Evolutionary conservation across 2,888 invertebrate genomes (phyloP).

Genomic region (Ophion ellenae): DNA sequence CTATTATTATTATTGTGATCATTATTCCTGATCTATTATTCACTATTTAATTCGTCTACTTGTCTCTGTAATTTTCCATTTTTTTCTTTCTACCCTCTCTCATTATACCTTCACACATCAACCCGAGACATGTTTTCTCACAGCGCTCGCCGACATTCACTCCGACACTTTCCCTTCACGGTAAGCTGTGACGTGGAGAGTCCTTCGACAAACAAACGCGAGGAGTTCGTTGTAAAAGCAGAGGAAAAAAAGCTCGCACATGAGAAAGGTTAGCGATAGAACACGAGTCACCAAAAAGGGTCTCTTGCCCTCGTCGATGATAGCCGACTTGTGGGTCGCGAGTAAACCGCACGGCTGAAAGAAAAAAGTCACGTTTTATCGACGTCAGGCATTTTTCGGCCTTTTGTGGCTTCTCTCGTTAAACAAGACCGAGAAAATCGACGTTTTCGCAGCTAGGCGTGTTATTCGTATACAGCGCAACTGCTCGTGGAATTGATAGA

Average conservation of each 20-base stretch:
- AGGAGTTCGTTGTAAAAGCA: not conserved
- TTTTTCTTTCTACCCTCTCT: not conserved
- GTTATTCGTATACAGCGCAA: not conserved
- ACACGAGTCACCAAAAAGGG: constrained; percentile 3
- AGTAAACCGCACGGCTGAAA: not conserved
- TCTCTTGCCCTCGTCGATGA: not conserved
- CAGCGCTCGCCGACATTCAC: not conserved
- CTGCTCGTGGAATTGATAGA: constrained; percentile 56
- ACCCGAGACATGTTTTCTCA: not conserved
- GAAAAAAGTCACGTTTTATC: constrained; percentile 46
- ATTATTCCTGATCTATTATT: not conserved
- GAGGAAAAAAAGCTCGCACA: not conserved
- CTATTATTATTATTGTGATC: not conserved
- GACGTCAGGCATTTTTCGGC: constrained; percentile 41
- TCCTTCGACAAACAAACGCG: not conserved
- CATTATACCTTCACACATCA: not conserved
- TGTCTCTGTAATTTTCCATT: too few relatives aligned
- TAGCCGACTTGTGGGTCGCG: not conserved
- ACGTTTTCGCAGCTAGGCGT: not conserved
- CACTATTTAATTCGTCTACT: too few relatives aligned
- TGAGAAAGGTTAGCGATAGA: constrained; percentile 14
- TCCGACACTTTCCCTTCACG: not conserved
- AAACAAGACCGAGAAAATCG: constrained; percentile 23
- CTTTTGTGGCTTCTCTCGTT: constrained; percentile 12
- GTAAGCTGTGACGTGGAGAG: not conserved